Conservation (phyloP, 2,797 vertebrate genomes). For the Botia kubotai region DNA sequence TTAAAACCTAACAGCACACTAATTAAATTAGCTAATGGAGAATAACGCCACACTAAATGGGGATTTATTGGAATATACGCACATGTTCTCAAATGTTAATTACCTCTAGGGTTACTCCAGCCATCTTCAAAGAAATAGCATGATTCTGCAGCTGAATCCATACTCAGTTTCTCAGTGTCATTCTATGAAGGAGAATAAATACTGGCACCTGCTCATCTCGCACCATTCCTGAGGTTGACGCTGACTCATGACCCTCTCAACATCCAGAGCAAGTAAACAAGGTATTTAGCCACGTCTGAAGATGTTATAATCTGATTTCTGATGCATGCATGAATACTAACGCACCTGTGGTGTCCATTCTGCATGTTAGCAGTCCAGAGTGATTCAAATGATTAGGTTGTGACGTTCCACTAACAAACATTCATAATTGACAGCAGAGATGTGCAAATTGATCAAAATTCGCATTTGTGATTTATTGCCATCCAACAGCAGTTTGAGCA, state of each 20-base stretch:
- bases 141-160: constrained; percentile 69
- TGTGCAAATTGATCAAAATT: constrained; percentile 62
- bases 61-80: constrained; percentile 74
- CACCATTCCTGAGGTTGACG: constrained; percentile 65
- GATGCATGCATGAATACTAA: constrained; percentile 79
- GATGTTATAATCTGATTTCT: constrained; percentile 76
- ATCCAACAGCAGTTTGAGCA: constrained; percentile 68
- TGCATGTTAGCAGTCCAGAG: constrained; percentile 58
- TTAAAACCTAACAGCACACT: constrained; percentile 70
- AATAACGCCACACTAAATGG: constrained; percentile 70
- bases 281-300: constrained; percentile 76
- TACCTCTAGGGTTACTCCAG: constrained; percentile 74
- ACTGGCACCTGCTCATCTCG: constrained; percentile 70
- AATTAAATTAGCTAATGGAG: constrained; percentile 79
- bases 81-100: constrained; percentile 76
- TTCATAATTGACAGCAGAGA: constrained; percentile 73
- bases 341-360: constrained; percentile 67
- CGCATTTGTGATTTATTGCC: constrained; percentile 57
- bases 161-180: constrained; percentile 63
- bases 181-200: constrained; percentile 68
- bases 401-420: constrained; percentile 67
- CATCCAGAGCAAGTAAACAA: constrained; percentile 72
- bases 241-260: constrained; percentile 67
- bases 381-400: constrained; percentile 75
- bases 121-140: constrained; percentile 68